phyloP scores from a whole-genome alignment of 2,113 vertebrate species.

The Lathamus discolor region DNA sequence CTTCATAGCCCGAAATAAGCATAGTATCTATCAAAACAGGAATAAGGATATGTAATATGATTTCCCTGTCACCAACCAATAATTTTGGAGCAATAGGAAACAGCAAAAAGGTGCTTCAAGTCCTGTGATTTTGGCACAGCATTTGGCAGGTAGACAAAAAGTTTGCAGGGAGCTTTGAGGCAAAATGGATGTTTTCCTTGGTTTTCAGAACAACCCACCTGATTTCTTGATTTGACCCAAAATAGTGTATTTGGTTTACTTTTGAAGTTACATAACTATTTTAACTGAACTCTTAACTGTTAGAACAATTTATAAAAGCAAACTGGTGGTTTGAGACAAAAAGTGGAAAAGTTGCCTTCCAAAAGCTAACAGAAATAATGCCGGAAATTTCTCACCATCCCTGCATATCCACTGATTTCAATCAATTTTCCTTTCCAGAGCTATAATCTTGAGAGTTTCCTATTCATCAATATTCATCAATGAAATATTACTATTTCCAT shows the following conservation, averaged over 20 bases:
- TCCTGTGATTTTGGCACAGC: neutral
- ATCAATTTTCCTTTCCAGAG: neutral
- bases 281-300: neutral
- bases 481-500: neutral
- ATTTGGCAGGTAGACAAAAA: neutral
- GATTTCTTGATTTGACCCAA: neutral
- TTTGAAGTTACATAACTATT: neutral
- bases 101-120: neutral
- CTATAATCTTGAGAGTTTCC: neutral
- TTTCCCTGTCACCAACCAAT: neutral
- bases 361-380: neutral
- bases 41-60: neutral
- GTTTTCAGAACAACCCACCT: neutral
- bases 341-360: neutral
- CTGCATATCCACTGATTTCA: neutral
- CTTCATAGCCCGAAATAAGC: neutral
- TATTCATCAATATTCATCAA: neutral
- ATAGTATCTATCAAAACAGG: fast-evolving
- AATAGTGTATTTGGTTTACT: neutral
- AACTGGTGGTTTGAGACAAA: neutral
- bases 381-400: neutral
- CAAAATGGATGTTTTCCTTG: neutral
- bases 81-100: neutral
- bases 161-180: fast-evolving
- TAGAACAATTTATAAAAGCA: neutral